Evolutionary conservation across 2,888 invertebrate species (phyloP).

Genomic region (Spodoptera picta): DNA sequence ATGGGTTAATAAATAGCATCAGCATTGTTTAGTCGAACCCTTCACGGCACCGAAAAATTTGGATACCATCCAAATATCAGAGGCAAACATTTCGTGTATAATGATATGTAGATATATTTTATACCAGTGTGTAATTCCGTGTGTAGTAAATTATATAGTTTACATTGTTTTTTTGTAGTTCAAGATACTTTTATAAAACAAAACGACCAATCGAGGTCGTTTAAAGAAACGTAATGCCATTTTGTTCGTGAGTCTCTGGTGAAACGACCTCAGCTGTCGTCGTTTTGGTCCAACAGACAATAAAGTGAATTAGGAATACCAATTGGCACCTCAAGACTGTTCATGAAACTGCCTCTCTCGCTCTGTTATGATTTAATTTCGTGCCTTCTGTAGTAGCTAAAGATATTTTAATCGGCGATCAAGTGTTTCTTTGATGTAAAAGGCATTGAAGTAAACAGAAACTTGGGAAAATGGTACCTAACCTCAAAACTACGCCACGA

Average conservation of each 20-base stretch:
- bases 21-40: conserved; percentile 6
- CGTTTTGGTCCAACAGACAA: conserved; percentile 36
- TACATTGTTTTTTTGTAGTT: conserved; percentile 31
- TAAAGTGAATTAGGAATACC: conserved; percentile 40
- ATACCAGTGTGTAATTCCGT: conserved; percentile 17
- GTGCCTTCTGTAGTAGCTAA: background rate
- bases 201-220: conserved; percentile 29
- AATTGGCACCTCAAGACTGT: conserved; percentile 31
- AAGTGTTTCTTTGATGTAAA: conserved; percentile 1
- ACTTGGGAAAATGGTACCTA: background rate
- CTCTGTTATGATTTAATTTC: conserved; percentile 20
- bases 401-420: conserved; percentile 3
- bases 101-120: conserved; percentile 38
- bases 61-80: conserved; percentile 48
- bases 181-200: conserved; percentile 20
- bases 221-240: conserved; percentile 32
- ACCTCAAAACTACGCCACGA: too few species aligned
- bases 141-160: conserved; percentile 4
- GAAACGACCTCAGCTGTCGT: conserved; percentile 12
- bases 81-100: conserved; percentile 22
- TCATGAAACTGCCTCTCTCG: background rate
- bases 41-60: conserved; percentile 27
- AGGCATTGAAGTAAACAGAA: background rate
- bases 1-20: conserved; percentile 15
- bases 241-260: conserved; percentile 27